A percentile compares a stretch with the other conserved stretches of the same genome.
Conservation (phyloP, 2,797 vertebrate species). For the Epinephelus awoara region DNA sequence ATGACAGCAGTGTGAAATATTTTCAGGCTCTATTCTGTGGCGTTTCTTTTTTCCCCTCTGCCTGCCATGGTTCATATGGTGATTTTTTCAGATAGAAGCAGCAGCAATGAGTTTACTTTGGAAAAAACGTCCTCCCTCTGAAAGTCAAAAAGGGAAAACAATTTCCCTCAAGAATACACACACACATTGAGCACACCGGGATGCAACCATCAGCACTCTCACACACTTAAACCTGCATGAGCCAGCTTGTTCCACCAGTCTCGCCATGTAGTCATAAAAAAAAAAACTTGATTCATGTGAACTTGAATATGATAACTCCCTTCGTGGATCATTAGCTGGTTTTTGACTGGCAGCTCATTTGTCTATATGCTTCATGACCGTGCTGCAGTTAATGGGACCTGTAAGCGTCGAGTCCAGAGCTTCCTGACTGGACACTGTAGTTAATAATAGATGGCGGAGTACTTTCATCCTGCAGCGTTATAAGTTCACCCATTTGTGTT, state of each 20-base stretch:
- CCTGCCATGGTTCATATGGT: conserved; percentile 3
- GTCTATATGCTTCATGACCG: conserved; percentile 29
- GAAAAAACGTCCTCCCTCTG: conserved; percentile 12
- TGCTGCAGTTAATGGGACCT: conserved; percentile 39
- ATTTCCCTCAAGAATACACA: conserved; percentile 23
- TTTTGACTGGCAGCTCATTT: conserved; percentile 39
- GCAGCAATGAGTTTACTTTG: background rate
- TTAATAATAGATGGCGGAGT: conserved; percentile 75
- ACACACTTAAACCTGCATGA: background rate
- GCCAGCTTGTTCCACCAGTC: no score
- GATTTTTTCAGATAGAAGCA: conserved; percentile 29
- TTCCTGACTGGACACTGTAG: conserved; percentile 41
- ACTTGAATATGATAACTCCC: conserved; percentile 39
- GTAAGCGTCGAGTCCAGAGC: conserved; percentile 35
- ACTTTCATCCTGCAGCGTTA: conserved; percentile 53
- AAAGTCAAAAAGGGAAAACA: conserved; percentile 27
- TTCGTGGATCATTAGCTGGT: conserved; percentile 57
- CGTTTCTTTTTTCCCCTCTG: background rate
- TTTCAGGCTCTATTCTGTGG: background rate
- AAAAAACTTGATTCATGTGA: conserved; percentile 15
- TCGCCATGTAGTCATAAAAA: no score
- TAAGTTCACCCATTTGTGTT: conserved; percentile 52
- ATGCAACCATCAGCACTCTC: background rate
- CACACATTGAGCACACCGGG: background rate
- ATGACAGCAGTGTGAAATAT: background rate